Percentiles rank a stretch among this genome's conserved stretches.
phyloP scores from a whole-genome alignment of 2,797 vertebrate species.

The Sphaeramia orbicularis region DNA sequence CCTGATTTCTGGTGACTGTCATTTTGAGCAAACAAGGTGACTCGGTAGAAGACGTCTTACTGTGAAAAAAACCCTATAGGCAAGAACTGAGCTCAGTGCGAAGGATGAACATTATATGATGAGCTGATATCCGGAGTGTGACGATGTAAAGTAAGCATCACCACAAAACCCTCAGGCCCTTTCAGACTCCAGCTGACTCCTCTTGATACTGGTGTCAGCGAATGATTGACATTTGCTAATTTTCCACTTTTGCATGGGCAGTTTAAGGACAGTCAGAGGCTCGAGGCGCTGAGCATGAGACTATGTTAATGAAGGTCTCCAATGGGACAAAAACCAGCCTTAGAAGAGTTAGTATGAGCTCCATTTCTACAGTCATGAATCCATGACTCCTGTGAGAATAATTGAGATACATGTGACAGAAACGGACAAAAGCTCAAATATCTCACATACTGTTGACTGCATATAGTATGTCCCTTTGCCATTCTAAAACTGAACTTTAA shows the following conservation, averaged over 20 bases:
- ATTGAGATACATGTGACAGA: neutral
- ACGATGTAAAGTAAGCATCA: slow-evolving; percentile 39
- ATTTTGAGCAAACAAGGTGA: slow-evolving; percentile 58
- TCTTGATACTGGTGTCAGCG: slow-evolving; percentile 56
- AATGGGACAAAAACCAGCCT: slow-evolving; percentile 44
- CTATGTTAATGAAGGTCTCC: slow-evolving; percentile 64
- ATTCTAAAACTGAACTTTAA: neutral
- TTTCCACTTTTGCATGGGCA: slow-evolving; percentile 50
- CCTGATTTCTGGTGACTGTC: slow-evolving; percentile 50
- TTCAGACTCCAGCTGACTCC: slow-evolving; percentile 38
- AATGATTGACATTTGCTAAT: slow-evolving; percentile 80
- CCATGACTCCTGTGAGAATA: slow-evolving; percentile 1
- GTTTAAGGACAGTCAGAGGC: slow-evolving; percentile 62
- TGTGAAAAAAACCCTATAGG: slow-evolving; percentile 53
- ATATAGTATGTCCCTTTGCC: neutral
- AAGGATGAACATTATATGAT: slow-evolving; percentile 57
- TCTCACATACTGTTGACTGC: neutral
- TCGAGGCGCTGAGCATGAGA: slow-evolving; percentile 56
- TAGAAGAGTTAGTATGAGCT: slow-evolving; percentile 24
- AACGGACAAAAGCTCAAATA: slow-evolving; percentile 1
- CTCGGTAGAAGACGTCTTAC: slow-evolving; percentile 34
- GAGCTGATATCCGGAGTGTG: slow-evolving; percentile 63
- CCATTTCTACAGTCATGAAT: slow-evolving; percentile 19
- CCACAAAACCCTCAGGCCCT: slow-evolving; percentile 36
- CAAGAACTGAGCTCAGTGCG: slow-evolving; percentile 52